Evolutionary conservation across 2,113 vertebrate genomes (phyloP), one percentile per base, ranked within the genome.

Genomic region (Loxodonta africana): DNA sequence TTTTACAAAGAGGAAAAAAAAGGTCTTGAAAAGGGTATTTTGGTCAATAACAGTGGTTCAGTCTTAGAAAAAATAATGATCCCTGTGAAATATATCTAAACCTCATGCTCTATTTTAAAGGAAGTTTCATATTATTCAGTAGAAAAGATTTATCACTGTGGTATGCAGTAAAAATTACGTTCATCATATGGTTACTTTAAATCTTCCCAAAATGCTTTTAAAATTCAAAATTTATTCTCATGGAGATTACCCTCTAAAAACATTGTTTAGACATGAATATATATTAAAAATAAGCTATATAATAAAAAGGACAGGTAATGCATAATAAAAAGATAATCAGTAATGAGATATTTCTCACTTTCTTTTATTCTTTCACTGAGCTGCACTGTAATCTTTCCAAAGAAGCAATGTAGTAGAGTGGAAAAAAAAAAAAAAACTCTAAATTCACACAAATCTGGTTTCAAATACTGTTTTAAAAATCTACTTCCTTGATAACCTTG

Each of bases 231-330:
- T 82, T 53, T 92, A 88, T 85, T 69, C 33, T 91, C 53, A 30
- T 65, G 0, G 33, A 95, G 11, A 33, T 83, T 94, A 85, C 60
- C 11, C 8, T 92, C 33, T 76, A 81, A 74, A 83, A 91, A 84
- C 20, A 90, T n/a, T 85, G 37, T 90, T 97, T 95, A 82, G 14
- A 73, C 18, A 91, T 95, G 57, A 90, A 92, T 92, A 94, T 84
- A 88, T 95, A 94, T 94, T 97, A 92, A 96, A 94, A 83, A 80
- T 88, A 84, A 96, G 63, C 53, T 88, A 77, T 77, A 3, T 83
- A 94, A 90, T 94, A 83, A 95, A 95, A 95, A 37, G 21, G 95
- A 83, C 8, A 87, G 26, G 44, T 37, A 90, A 30, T 94, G 48
- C 88, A 88, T 90, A 94, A 92, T 90, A 94, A 94, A 95, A 86